These are phyloP conservation scores for Condylura cristata DNA, from an alignment of 2,113 vertebrate species.

Conservation along the genomic window DNA sequence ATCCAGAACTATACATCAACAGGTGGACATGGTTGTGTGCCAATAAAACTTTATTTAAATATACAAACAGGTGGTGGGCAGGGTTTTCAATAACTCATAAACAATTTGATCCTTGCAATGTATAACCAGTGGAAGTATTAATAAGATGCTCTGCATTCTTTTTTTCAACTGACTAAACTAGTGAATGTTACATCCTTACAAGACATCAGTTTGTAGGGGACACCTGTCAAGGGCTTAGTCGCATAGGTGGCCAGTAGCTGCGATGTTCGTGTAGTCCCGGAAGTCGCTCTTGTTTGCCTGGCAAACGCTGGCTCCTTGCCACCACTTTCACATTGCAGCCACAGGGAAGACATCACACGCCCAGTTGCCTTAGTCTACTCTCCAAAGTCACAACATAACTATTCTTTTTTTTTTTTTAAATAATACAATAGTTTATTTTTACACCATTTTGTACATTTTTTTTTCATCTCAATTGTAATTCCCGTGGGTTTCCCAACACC, in stretches of 20 bases:
- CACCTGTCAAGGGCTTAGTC: background rate
- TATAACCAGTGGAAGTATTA: too few relatives aligned
- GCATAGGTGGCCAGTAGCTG: background rate
- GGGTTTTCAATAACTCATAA: background rate
- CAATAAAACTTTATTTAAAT: conserved; percentile 40
- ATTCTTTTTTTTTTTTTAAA: too few relatives aligned
- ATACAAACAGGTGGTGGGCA: background rate
- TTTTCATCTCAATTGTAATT: too few relatives aligned
- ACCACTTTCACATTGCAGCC: background rate
- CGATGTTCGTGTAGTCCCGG: background rate
- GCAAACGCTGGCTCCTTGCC: background rate
- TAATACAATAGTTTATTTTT: too few relatives aligned
- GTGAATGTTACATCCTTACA: background rate
- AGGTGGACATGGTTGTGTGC: background rate
- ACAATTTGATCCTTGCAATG: too few relatives aligned
- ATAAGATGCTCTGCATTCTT: background rate
- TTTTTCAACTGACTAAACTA: background rate
- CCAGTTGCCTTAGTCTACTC: background rate
- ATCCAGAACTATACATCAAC: background rate
- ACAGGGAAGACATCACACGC: background rate
- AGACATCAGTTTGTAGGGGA: background rate
- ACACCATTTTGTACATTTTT: too few relatives aligned
- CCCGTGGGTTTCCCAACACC: too few relatives aligned
- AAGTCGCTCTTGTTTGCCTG: background rate
- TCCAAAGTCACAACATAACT: background rate